Conservation (phyloP, 2,888 invertebrate species). For the Notodonta ziczac region DNA sequence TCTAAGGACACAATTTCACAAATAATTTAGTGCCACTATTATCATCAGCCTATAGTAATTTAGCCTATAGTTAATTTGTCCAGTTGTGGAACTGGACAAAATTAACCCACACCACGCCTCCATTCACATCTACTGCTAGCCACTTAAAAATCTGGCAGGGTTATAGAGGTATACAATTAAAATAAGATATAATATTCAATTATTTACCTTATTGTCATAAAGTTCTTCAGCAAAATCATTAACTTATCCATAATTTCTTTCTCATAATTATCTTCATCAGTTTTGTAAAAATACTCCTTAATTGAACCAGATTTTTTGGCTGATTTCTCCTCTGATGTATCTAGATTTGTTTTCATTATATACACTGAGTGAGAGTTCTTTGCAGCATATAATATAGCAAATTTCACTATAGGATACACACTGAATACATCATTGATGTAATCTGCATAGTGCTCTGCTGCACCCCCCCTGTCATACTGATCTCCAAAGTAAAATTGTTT, state of each 20-base stretch:
- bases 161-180: too few species aligned
- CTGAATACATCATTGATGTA: conserved; percentile 65
- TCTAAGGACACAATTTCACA: too few species aligned
- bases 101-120: too few species aligned
- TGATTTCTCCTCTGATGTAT: conserved; percentile 4
- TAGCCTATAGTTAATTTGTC: too few species aligned
- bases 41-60: too few species aligned
- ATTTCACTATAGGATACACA: conserved; percentile 65
- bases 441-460: conserved; percentile 50
- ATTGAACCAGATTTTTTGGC: conserved; percentile 40
- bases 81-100: too few species aligned
- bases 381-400: conserved; percentile 55
- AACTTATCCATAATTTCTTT: conserved; percentile 47
- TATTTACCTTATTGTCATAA: conserved; percentile 65
- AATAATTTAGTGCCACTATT: too few species aligned
- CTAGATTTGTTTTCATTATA: conserved; percentile 56
- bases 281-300: conserved; percentile 52
- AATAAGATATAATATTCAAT: not conserved
- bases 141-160: too few species aligned
- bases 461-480: conserved; percentile 25
- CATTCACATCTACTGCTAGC: too few species aligned
- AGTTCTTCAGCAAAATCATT: conserved; percentile 59
- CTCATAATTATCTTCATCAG: conserved; percentile 35
- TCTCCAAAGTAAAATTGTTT: conserved; percentile 66
- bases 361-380: conserved; percentile 56